Conservation (phyloP, 2,113 vertebrate species). For the Myanophis thanlyinensis region DNA sequence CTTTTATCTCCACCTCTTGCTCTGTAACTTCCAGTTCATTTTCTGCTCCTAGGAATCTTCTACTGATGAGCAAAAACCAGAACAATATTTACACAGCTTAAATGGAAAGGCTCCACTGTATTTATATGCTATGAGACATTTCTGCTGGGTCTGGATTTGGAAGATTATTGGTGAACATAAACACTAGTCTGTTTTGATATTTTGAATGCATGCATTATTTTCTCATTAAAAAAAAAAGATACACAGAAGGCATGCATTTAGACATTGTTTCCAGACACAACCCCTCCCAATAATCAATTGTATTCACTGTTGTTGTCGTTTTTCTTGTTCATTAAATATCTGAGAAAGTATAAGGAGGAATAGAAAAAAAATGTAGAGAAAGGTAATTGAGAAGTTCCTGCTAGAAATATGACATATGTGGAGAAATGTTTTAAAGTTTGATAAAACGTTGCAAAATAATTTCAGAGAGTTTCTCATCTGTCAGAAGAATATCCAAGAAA, state of each 20-base stretch:
- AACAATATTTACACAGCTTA: conserved; percentile 27
- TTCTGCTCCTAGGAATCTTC: not conserved
- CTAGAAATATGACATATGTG: conserved; percentile 33
- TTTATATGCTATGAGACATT: conserved; percentile 33
- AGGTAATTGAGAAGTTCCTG: conserved; percentile 29
- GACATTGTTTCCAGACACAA: not conserved
- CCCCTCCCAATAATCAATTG: not conserved
- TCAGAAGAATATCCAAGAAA: conserved; percentile 18
- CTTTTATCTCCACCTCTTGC: not conserved
- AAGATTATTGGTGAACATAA: conserved; percentile 25
- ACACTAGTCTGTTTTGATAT: conserved; percentile 14
- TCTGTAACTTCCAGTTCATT: not conserved
- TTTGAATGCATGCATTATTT: conserved; percentile 12
- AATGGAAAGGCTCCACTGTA: conserved; percentile 36
- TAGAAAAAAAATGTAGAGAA: not conserved
- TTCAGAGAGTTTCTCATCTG: not conserved
- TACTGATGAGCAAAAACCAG: conserved; percentile 12
- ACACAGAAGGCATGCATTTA: not conserved
- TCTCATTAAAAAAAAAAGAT: not conserved
- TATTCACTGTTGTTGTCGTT: not conserved
- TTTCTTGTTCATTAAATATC: not conserved
- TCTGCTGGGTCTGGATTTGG: conserved; percentile 9
- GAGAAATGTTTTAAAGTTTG: not conserved
- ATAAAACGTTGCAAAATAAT: conserved; percentile 10
- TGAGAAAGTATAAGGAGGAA: not conserved